Percentiles rank a stretch among this genome's conserved stretches.
phyloP scores from a whole-genome alignment of 2,113 vertebrate species.

The Sinocyclocheilus anophthalmus region DNA sequence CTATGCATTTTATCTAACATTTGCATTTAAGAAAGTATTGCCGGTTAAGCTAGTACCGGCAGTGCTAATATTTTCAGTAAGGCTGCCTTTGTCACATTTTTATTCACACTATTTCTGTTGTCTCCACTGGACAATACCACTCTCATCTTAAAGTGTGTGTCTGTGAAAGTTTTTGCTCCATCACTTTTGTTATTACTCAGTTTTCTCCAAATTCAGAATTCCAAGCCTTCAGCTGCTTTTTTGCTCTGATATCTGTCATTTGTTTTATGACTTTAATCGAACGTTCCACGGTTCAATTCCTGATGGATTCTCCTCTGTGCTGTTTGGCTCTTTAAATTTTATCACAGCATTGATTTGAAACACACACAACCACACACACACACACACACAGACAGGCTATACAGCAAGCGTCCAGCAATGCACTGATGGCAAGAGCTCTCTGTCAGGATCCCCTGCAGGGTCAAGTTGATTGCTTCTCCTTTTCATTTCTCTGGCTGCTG shows the following conservation, averaged over 20 bases:
- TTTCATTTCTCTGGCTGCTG: slow-evolving; percentile 45
- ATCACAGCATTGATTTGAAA: slow-evolving; percentile 49
- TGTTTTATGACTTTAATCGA: slow-evolving; percentile 58
- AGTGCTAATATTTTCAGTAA: background rate
- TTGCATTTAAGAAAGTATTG: background rate
- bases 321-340: slow-evolving; percentile 52
- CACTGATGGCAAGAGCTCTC: slow-evolving; percentile 41
- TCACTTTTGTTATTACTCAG: slow-evolving; percentile 24
- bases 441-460: slow-evolving; percentile 36
- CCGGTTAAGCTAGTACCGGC: background rate
- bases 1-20: background rate
- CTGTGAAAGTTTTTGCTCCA: slow-evolving; percentile 15
- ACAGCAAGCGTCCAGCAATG: slow-evolving; percentile 23
- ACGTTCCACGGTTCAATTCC: slow-evolving; percentile 29
- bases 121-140: background rate
- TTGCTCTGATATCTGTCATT: slow-evolving; percentile 42
- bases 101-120: background rate
- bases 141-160: background rate
- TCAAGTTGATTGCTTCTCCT: slow-evolving; percentile 42
- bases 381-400: slow-evolving; percentile 23
- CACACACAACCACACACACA: background rate
- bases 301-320: slow-evolving; percentile 37
- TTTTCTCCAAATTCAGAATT: slow-evolving; percentile 17
- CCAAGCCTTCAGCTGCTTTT: slow-evolving; percentile 23
- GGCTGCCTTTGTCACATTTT: background rate